Percentiles rank a stretch among this genome's conserved stretches.
phyloP scores from a whole-genome alignment of 2,888 invertebrate genomes.

The Myopa tessellatipennis region DNA sequence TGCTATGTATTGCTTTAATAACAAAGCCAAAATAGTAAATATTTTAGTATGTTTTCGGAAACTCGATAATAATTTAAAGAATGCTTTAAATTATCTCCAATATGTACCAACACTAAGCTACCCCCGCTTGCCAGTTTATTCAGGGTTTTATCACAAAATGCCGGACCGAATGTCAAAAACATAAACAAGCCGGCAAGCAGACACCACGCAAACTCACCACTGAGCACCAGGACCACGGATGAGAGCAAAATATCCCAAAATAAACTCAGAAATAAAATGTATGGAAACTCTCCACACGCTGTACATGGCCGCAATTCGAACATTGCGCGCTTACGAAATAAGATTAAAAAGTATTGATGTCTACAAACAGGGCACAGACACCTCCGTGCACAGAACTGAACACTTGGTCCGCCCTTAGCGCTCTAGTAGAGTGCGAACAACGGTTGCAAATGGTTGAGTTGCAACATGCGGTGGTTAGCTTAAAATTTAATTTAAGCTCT shows the following conservation, averaged over 20 bases:
- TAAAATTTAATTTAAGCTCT: conserved; percentile 22
- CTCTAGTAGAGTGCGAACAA: conserved; percentile 68
- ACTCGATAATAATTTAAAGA: too few species aligned
- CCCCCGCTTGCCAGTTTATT: too few species aligned
- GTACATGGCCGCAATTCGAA: conserved; percentile 12
- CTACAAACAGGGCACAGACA: conserved; percentile 7
- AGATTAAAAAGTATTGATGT: conserved; percentile 19
- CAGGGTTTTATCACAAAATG: conserved; percentile 42
- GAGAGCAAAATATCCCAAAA: conserved; percentile 13
- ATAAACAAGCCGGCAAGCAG: conserved; percentile 64
- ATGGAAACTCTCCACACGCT: background rate
- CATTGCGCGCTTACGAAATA: conserved; percentile 16
- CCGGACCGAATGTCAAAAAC: conserved; percentile 54
- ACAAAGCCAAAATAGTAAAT: too few species aligned
- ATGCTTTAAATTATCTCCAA: conserved; percentile 28
- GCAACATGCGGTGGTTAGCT: conserved; percentile 48
- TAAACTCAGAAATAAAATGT: background rate
- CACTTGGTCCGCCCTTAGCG: conserved; percentile 60
- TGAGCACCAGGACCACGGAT: too few species aligned
- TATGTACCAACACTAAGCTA: conserved; percentile 4
- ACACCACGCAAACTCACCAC: conserved; percentile 47
- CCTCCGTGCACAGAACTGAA: conserved; percentile 51
- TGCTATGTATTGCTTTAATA: too few species aligned
- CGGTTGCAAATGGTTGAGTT: conserved; percentile 68
- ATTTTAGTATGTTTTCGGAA: too few species aligned